Evolutionary conservation across 2,797 vertebrate species (phyloP), one percentile per base, ranked within the genome.

Genomic region (Bovichtus diacanthus): DNA sequence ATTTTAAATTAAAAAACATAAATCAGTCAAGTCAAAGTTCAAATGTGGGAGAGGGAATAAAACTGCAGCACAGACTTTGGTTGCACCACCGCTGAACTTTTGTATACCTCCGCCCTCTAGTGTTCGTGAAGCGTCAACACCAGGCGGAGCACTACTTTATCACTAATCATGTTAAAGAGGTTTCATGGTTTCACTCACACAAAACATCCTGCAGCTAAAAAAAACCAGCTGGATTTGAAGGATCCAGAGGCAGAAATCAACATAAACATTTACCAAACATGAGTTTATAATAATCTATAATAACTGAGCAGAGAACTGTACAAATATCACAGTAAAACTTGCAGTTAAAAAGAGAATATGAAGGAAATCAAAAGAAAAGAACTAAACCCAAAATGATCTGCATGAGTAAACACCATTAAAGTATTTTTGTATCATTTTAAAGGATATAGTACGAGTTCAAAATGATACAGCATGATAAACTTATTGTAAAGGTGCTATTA

Each of bases 51-150:
- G 41, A 41, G 59, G 23, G 59, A 25, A 10, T n/a, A n/a, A n/a
- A 59, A 10, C 7, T 36, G 6, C 3, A 8, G 23, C 25, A 25
- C 8, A 3, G 2, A 12, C 23, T 31, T 61, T 5, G n/a, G 58
- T 58, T 38, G 13, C 54, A 11, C 27, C 8, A 21, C 25, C 8
- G 23, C 27, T 64, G 31, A 66, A 29, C 27, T 60, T 12, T 64
- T 95, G 92, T 93, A 88, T 93, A 91, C 86, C 94, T 77, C 87
- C 91, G 93, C 95, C 96, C 95, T 93, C 96, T 96, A 92, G 83
- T 61, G 43, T 49, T 27, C n/a, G 23, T 16, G 18, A 9, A 3
- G 43, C 9, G 21, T 19, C 0, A 67, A 18, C n/a, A 70, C 27
- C 27, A 25, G 6, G 21, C 36, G 44, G 25, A 34, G 19, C 8